phyloP scores from a whole-genome alignment of 2,113 vertebrate genomes.

The Plecotus auritus region DNA sequence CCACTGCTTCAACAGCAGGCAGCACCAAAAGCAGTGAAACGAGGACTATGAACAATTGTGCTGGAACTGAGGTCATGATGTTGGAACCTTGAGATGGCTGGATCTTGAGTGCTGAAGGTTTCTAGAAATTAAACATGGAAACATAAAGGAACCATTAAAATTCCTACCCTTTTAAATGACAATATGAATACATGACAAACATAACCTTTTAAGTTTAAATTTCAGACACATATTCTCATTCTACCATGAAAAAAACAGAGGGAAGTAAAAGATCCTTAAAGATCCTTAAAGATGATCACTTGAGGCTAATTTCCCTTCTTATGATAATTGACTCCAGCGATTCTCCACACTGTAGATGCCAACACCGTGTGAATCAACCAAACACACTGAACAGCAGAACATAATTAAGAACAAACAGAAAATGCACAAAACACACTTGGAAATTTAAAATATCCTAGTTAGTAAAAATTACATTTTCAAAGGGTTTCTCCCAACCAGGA shows the following conservation, averaged over 20 bases:
- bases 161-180: background rate
- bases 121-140: constrained; percentile 52
- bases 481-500: background rate
- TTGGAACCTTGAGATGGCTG: constrained; percentile 24
- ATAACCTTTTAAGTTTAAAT: background rate
- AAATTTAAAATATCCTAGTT: background rate
- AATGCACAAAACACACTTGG: background rate
- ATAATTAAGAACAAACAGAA: background rate
- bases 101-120: background rate
- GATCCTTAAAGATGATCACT: background rate
- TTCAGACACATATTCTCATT: background rate
- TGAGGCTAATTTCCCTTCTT: background rate
- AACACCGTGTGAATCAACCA: background rate
- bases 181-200: background rate
- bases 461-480: constrained; percentile 2
- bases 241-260: background rate
- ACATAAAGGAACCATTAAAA: constrained; percentile 40
- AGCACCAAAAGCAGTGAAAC: constrained; percentile 79
- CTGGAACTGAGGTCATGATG: constrained; percentile 83
- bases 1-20: constrained; percentile 87
- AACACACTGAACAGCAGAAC: background rate
- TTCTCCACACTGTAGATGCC: background rate
- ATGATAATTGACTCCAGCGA: background rate
- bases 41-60: constrained; percentile 58
- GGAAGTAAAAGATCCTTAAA: background rate